Evolutionary conservation across 2,888 invertebrate species (phyloP), one percentile per base, ranked within the genome.

Genomic region (Hipparchia semele): DNA sequence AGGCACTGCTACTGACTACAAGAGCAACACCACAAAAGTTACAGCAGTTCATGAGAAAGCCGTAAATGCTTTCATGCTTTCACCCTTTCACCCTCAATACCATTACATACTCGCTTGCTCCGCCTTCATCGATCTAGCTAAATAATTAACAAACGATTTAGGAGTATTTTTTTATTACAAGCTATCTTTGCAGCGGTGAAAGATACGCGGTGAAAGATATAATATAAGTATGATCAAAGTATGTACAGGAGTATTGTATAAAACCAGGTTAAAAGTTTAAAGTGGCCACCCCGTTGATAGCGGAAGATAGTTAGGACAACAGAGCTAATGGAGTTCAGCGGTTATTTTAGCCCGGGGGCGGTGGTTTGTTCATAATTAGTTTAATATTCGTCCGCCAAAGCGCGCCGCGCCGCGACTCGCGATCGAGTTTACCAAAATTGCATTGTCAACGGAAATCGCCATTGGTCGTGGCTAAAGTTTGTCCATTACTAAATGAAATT

Each of bases 341-440:
- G 84, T 83, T 87, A 87, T 88, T 87, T 87, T 84, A 81, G 81
- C 83, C 83, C 84, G 81, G 80, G 83, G 84, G 77, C 81, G 83
- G 81, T 85, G 86, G 88, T 88, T 90, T 89, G 89, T 87, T 86
- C 81, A 84, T 91, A 92, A 92, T 92, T 88, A 88, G 90, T 88
- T 92, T 92, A 91, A 87, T 87, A 87, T 86, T 84, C 83, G 82
- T 73, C 80, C 81, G 79, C 78, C 80, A 76, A 78, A 79, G 77
- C 78, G 79, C 79, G 79, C 78, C 79, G 72, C 80, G 71, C 75
- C 80, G 71, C 75, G 75, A 81, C 80, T 78, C 78, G 80, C 84
- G 82, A 90, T 88, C 82, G 83, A 90, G 91, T 92, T 90, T 91
- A 86, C 89, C 85, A 82, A 90, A 92, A 92, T 91, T 91, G 90